phyloP scores from a whole-genome alignment of 2,888 invertebrate species.

The Psylliodes chrysocephalus region DNA sequence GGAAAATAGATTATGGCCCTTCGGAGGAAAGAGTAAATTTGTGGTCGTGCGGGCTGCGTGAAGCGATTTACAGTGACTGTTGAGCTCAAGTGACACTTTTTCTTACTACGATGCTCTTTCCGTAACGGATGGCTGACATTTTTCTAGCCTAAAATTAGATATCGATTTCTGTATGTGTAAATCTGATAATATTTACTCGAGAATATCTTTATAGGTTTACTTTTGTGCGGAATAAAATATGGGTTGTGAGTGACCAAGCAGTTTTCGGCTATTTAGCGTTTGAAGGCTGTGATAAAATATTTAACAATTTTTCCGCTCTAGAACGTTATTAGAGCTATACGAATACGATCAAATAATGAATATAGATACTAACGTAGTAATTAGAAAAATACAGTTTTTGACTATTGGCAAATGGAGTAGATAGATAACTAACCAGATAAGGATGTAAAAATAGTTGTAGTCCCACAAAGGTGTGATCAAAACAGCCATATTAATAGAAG shows the following conservation, averaged over 20 bases:
- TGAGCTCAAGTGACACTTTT: slow-evolving; percentile 8
- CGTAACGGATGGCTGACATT: slow-evolving; percentile 12
- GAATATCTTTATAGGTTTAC: neutral
- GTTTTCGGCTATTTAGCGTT: too few species aligned
- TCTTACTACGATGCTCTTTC: slow-evolving; percentile 11
- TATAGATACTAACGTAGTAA: too few species aligned
- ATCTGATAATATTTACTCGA: neutral
- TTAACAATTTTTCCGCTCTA: too few species aligned
- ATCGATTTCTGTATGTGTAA: slow-evolving; percentile 1
- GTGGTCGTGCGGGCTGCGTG: slow-evolving; percentile 11
- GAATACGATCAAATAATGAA: too few species aligned
- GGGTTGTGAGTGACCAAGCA: neutral
- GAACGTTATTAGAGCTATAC: too few species aligned
- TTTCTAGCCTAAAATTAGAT: slow-evolving; percentile 13
- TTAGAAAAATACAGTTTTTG: too few species aligned
- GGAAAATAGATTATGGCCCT: slow-evolving; percentile 33
- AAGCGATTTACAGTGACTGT: slow-evolving; percentile 21
- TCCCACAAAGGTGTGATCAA: too few species aligned
- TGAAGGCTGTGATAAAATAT: too few species aligned
- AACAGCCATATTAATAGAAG: too few species aligned
- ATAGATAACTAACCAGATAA: too few species aligned
- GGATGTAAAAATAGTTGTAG: too few species aligned
- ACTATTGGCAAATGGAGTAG: too few species aligned
- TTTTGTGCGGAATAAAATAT: neutral
- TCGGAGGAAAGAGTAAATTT: slow-evolving; percentile 15